Base-by-base conservation (phyloP, 2,888 invertebrate species). In the Diabrotica balteata region DNA sequence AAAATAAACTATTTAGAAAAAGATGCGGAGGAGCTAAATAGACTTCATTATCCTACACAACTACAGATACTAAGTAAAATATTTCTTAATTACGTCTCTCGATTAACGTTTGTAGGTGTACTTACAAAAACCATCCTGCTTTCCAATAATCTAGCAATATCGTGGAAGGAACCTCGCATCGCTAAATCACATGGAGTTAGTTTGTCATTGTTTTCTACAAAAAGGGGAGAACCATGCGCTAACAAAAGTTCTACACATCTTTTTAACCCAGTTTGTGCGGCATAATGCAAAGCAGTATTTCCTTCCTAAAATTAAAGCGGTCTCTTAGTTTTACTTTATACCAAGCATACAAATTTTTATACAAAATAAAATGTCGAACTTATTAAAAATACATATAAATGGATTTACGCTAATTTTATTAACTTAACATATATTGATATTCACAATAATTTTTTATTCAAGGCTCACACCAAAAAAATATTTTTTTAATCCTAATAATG, bases 111-210 rank as follows among this genome's bases (percentile, higher is more conserved):
- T 44, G 7, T 45, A 11, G 8, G 57, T 22, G 63, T 69, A 85
- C 87, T 86, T 81, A 87, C 87, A 81, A 90, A 90, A 65, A 91
- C 89, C 90, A 90, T 90, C 74, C 88, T 87, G 58, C 89, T 89
- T 81, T 91, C 90, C 49, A 91, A 81, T 71, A 88, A 86, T 49
- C 88, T 84, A 11, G 90, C 90, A 70, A 91, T 88, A 71, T 88
- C 87, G 70, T 87, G 86, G 80, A 89, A 87, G 7, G 87, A 86
- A 53, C 83, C 85, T 73, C 86, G 85, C 82, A 89, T 88, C 7
- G 90, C 90, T 70, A 88, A 81, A 81, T 90, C 90, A 80, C 90
- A 90, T 3, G 90, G 88, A 45, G 90, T 90, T 73, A 88, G 81
- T 74, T 87, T 87, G 68, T 88, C 87, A 69, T 85, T 85, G 80